Evolutionary conservation across 2,113 vertebrate species (phyloP).

Genomic region (Boulengeromyrus knoepffleri): DNA sequence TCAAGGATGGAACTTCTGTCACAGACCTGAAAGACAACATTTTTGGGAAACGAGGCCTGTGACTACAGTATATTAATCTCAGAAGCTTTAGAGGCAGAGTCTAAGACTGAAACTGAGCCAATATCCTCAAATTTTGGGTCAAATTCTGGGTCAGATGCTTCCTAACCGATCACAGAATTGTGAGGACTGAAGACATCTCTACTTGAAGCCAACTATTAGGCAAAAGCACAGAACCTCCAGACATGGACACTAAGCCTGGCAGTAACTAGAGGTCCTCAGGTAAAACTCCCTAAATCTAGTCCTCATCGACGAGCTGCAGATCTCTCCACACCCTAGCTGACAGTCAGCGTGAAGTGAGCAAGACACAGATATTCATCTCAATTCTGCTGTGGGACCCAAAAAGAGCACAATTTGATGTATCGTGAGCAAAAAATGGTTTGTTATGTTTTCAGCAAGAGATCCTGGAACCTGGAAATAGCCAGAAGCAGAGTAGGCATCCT

Average conservation of each 20-base stretch:
- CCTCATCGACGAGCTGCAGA: background rate
- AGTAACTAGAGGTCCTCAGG: background rate
- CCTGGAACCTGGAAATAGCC: background rate
- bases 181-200: background rate
- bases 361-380: background rate
- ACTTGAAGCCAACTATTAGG: background rate
- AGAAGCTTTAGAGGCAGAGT: background rate
- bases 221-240: background rate
- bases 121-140: background rate
- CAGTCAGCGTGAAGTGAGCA: background rate
- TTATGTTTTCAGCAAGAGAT: background rate
- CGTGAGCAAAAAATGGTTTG: background rate
- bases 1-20: background rate
- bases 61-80: background rate
- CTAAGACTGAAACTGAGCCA: background rate
- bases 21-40: background rate
- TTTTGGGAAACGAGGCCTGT: background rate
- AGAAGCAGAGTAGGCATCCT: background rate
- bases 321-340: background rate
- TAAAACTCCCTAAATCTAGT: background rate
- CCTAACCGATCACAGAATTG: background rate
- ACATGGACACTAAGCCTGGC: background rate
- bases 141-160: background rate
- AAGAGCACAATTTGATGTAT: background rate
- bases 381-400: background rate